Evolutionary conservation across 2,797 vertebrate species (phyloP), one percentile per base, ranked within the genome.

Genomic region (Telmatherina bonti): DNA sequence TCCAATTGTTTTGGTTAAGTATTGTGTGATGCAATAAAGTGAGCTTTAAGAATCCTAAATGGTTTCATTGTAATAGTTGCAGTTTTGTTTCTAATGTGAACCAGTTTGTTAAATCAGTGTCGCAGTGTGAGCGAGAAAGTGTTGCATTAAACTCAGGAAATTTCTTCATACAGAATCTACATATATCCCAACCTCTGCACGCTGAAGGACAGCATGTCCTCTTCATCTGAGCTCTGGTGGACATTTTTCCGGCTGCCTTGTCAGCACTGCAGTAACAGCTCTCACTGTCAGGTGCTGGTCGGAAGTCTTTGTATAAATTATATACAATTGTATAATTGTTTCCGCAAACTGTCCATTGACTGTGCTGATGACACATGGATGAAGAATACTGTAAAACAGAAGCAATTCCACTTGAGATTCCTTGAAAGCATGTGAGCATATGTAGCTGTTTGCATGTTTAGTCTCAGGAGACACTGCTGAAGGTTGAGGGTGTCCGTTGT

Each of bases 401-500:
- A 59, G 31, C 73, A 43, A 4, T 80, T 73, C 67, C 72, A 83
- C 76, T 64, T 62, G 65, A 51, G 49, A 29, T 4, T 13, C 62
- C 69, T 31, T 29, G 67, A 73, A 75, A 81, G 71, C 78, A 6
- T 72, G 63, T 31, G 47, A 67, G 49, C 79, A 67, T 67, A 76
- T 72, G 85, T 74, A 76, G 52, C 57, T 66, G 58, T 26, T 86
- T 70, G 29, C 62, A 74, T 77, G 81, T 78, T 71, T 45, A 59
- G 67, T 72, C 78, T 53, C 82, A 3, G 75, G 85, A 81, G 83
- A 81, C 3, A 8, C 53, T 0, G 66, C 2, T 80, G 80, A 86
- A 90, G 84, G 87, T 90, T 84, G 85, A 55, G 52, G 5, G 24
- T 69, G 74, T 75, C 66, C 5, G 31, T 51, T 49, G 72, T 62